Percentiles rank a stretch among this genome's conserved stretches.
Conservation (phyloP, 2,113 vertebrate genomes). For the Amblyornis subalaris region DNA sequence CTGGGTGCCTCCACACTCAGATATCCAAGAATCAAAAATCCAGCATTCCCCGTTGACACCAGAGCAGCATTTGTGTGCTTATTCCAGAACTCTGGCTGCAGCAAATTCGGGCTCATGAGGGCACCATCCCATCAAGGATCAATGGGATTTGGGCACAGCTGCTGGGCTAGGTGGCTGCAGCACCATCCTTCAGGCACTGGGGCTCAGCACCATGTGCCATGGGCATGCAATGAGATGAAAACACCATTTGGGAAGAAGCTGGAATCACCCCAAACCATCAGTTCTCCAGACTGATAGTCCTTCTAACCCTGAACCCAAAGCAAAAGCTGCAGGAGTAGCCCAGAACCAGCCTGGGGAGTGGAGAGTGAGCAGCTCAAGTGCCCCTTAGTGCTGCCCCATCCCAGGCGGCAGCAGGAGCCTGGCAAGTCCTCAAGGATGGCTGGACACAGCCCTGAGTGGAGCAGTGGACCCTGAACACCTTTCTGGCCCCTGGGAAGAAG, state of each 20-base stretch:
- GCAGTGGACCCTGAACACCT: neutral
- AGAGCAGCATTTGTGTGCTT: neutral
- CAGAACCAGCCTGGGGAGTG: neutral
- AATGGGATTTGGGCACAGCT: neutral
- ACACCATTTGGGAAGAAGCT: neutral
- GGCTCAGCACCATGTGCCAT: rapidly evolving
- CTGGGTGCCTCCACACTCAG: neutral
- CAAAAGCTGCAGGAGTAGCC: neutral
- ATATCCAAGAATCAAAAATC: rapidly evolving
- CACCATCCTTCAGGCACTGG: neutral
- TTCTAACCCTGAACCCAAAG: neutral
- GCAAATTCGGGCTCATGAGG: neutral
- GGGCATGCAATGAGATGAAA: neutral
- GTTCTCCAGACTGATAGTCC: neutral
- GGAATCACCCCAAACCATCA: neutral
- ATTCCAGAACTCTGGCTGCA: neutral
- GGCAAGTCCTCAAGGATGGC: neutral
- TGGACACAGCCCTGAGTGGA: neutral
- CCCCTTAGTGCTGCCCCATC: neutral
- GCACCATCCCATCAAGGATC: neutral
- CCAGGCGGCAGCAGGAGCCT: neutral
- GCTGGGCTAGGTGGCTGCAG: neutral
- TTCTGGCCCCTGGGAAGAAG: neutral
- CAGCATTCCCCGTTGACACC: neutral
- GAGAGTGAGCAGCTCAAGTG: neutral